phyloP scores from a whole-genome alignment of 2,888 invertebrate species.

The Lymantria dispar region DNA sequence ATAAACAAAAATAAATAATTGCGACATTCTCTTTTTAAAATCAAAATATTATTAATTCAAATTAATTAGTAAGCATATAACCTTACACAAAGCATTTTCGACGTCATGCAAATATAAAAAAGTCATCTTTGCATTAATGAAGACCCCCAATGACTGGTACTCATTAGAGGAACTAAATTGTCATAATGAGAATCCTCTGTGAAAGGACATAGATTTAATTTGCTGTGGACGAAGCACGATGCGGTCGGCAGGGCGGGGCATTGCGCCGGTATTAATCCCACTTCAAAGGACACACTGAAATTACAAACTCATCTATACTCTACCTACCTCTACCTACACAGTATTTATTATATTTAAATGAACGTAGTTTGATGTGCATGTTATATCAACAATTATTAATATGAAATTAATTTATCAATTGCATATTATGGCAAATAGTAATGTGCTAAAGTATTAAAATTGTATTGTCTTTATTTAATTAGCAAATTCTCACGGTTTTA shows the following conservation, averaged over 20 bases:
- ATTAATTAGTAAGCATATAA: background rate
- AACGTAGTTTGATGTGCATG: conserved; percentile 37
- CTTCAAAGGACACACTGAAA: conserved; percentile 73
- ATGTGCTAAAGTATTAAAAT: too few species aligned
- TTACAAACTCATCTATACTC: conserved; percentile 49
- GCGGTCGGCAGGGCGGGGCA: conserved; percentile 34
- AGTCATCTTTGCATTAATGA: conserved; percentile 7
- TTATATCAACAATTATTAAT: too few species aligned
- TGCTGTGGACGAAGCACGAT: conserved; percentile 48
- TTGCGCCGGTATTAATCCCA: conserved; percentile 65
- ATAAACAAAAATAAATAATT: too few species aligned
- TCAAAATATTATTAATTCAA: too few species aligned
- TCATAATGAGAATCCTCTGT: conserved; percentile 62
- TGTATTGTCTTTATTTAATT: too few species aligned
- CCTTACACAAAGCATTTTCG: background rate
- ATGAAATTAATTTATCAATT: too few species aligned
- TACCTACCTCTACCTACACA: conserved; percentile 2
- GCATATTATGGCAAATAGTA: too few species aligned
- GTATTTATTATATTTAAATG: conserved; percentile 48
- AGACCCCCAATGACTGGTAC: conserved; percentile 32
- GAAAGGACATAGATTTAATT: conserved; percentile 72
- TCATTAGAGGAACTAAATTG: conserved; percentile 56
- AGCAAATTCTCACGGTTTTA: too few species aligned
- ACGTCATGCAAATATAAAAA: background rate
- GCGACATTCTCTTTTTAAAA: too few species aligned